Evolutionary conservation across 2,113 vertebrate genomes (phyloP), one percentile per base, ranked within the genome.

Genomic region (Platycercus adscitus): DNA sequence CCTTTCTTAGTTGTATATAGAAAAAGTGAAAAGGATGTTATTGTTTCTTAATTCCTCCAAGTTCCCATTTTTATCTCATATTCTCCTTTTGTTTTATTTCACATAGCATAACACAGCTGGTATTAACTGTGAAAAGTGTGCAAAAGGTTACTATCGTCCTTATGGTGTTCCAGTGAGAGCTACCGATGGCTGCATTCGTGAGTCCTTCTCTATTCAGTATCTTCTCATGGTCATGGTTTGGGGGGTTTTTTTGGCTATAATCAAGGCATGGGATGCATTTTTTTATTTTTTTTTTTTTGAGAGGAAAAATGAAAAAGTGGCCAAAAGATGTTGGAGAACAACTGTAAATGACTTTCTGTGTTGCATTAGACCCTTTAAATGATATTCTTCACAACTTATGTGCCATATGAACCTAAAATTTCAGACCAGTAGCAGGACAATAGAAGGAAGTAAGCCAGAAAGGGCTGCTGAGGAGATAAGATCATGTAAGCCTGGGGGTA

Each of bases 61-160:
- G 31, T 76, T 61, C 69, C 72, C 31, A 11, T 83, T 70, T 86
- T 90, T 47, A 44, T 55, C 18, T 91, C 6, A 20, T 52, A 61
- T 16, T 91, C 18, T 81, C 56, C 15, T 92, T 93, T 58, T 92
- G 24, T 70, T 95, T 86, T 84, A 73, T 95, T 93, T 65, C 89
- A 46, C 53, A 46, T 47, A 99, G 99, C 99, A 99, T 94, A 99
- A 99, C 97, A 99, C 99, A 25, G 99, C 98, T 17, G 99, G 99
- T 44, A 84, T 99, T 79, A 99, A 99, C 97, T 99, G 99, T 97
- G 99, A 99, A 89, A 94, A 68, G 64, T 99, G 99, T 94, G 92
- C 94, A 11, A 90, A 98, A 44, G 99, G 99, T 69, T 99, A 98
- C 95, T 99, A 98, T 85, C 98, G 99, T 77, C 99, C 98, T 13